Evolutionary conservation across 2,797 vertebrate species (phyloP).

Genomic region (Muscicapa striata): DNA sequence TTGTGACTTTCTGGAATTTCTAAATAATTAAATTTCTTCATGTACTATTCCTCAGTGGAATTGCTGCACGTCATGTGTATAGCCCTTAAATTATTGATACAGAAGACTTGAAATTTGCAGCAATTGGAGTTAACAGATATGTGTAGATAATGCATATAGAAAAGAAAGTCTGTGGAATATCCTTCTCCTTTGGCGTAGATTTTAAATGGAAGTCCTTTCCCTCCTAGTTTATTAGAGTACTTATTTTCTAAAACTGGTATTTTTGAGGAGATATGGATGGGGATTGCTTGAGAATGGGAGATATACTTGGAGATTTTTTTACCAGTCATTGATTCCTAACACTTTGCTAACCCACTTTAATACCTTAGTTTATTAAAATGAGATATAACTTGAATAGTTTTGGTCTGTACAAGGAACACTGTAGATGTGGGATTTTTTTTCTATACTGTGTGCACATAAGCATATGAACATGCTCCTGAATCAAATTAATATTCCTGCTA

Average conservation of each 20-base stretch:
- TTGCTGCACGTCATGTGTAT: neutral
- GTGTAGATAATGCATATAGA: neutral
- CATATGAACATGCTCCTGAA: neutral
- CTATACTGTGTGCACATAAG: neutral
- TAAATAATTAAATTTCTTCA: neutral
- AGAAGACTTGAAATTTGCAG: neutral
- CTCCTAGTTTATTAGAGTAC: neutral
- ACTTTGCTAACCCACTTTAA: neutral
- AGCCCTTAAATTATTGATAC: neutral
- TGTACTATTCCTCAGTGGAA: neutral
- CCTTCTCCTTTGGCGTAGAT: neutral
- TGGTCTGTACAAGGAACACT: neutral
- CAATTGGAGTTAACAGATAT: neutral
- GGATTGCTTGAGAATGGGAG: neutral
- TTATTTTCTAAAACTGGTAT: neutral
- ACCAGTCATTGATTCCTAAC: neutral
- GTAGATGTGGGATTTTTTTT: neutral
- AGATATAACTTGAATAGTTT: neutral
- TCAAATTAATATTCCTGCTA: neutral
- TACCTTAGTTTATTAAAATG: neutral
- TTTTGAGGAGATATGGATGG: neutral
- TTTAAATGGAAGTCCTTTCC: neutral
- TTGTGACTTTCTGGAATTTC: neutral
- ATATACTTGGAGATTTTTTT: neutral
- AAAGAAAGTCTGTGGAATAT: neutral